phyloP scores from a whole-genome alignment of 2,888 invertebrate genomes.

The Acrocyrtus sp. region DNA sequence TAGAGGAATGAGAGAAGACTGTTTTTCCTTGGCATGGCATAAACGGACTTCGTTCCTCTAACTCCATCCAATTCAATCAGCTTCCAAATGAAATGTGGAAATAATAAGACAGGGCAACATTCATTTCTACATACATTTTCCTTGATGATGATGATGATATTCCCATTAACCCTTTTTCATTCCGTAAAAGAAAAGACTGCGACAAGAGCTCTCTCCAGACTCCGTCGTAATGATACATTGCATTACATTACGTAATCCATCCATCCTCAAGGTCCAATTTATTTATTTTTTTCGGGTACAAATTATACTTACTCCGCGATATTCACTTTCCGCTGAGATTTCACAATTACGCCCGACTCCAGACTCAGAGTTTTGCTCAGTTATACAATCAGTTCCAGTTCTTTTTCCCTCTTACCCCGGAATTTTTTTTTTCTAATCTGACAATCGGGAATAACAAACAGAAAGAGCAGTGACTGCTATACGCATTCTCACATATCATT shows the following conservation, averaged over 20 bases:
- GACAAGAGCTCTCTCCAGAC: constrained; percentile 32
- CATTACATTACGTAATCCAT: neutral
- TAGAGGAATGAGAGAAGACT: too few species aligned
- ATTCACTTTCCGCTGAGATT: neutral
- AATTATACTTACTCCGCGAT: neutral
- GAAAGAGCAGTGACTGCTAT: neutral
- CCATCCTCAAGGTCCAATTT: neutral
- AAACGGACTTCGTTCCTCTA: too few species aligned
- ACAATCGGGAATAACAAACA: constrained; percentile 31
- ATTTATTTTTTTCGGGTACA: neutral
- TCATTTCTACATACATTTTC: neutral
- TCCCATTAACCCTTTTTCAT: neutral
- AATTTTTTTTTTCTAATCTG: too few species aligned
- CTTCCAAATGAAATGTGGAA: neutral
- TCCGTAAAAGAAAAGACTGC: too few species aligned
- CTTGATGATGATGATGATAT: too few species aligned
- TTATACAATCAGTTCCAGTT: too few species aligned
- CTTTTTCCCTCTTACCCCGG: too few species aligned
- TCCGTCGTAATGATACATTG: constrained; percentile 31
- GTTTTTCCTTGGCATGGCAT: too few species aligned
- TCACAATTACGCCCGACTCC: neutral
- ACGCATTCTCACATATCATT: neutral
- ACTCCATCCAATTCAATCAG: too few species aligned
- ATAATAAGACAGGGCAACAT: neutral
- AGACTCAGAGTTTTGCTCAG: neutral